phyloP scores from a whole-genome alignment of 2,888 invertebrate species.

The Pammene aurita region DNA sequence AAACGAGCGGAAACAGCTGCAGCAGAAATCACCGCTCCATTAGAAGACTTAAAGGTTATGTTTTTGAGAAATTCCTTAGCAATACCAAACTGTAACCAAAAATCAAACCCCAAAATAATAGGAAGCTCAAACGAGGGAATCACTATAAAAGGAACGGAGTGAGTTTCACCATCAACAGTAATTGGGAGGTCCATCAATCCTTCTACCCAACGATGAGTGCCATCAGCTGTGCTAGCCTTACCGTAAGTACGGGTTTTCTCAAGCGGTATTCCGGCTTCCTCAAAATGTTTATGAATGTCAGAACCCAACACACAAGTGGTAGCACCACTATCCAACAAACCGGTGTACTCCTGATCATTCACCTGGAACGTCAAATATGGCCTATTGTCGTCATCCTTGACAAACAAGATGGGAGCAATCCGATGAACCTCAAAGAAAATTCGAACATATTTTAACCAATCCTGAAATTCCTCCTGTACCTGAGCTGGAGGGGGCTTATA shows the following conservation, averaged over 20 bases:
- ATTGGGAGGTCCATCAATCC: constrained; percentile 11
- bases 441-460: constrained; percentile 5
- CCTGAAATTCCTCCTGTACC: not conserved
- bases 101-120: constrained; percentile 22
- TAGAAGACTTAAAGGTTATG: not conserved
- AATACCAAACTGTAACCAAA: constrained; percentile 16
- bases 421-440: constrained; percentile 11
- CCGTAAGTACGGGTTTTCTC: not conserved
- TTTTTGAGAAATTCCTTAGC: constrained; percentile 16
- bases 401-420: constrained; percentile 5
- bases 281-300: not conserved
- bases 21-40: not conserved
- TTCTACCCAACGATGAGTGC: not conserved
- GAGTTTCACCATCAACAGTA: not conserved
- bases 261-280: not conserved
- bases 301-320: constrained; percentile 16
- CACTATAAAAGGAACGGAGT: not conserved
- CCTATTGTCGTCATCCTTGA: constrained; percentile 9
- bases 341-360: not conserved
- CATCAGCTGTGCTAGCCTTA: constrained; percentile 17
- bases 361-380: constrained; percentile 14
- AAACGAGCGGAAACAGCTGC: too few relatives aligned
- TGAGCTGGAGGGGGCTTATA: not conserved
- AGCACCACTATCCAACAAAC: constrained; percentile 28
- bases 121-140: constrained; percentile 19